Evolutionary conservation across 2,113 vertebrate genomes (phyloP).

Genomic region (Synchiropus splendidus): DNA sequence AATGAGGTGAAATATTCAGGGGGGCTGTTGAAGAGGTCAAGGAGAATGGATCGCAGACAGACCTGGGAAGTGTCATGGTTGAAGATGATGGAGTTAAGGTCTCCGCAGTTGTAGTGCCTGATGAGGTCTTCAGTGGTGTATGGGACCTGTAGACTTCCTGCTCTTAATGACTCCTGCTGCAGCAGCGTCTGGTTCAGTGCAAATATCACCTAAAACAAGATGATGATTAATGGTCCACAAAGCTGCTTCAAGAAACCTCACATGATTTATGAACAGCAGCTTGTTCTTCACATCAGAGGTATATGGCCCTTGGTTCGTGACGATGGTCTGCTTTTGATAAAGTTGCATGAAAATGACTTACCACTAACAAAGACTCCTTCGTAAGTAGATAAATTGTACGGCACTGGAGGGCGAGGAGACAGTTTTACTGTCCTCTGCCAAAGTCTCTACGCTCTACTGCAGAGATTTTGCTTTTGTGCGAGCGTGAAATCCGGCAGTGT

Average conservation of each 20-base stretch:
- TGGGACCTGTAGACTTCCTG: slow-evolving; percentile 73
- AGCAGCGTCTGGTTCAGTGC: slow-evolving; percentile 84
- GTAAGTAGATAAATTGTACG: too few relatives aligned
- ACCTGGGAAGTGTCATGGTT: slow-evolving; percentile 81
- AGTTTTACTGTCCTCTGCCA: slow-evolving; percentile 5
- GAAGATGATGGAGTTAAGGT: slow-evolving; percentile 84
- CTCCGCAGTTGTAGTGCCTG: slow-evolving; percentile 83
- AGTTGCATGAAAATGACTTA: too few relatives aligned
- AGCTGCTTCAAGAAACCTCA: too few relatives aligned
- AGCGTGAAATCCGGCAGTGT: slow-evolving; percentile 47
- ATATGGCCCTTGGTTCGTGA: too few relatives aligned
- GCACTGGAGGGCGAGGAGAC: background rate
- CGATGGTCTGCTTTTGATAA: too few relatives aligned
- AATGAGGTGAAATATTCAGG: background rate
- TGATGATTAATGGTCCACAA: too few relatives aligned
- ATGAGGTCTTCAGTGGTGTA: slow-evolving; percentile 82
- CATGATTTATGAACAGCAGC: too few relatives aligned
- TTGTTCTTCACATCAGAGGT: too few relatives aligned
- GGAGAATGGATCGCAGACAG: slow-evolving; percentile 11
- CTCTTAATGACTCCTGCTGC: slow-evolving; percentile 78
- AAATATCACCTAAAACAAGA: slow-evolving; percentile 72
- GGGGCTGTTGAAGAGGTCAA: background rate
- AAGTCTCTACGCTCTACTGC: slow-evolving; percentile 7
- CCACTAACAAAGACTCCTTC: too few relatives aligned
- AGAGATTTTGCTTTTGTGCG: slow-evolving; percentile 21